Conservation (phyloP, 2,888 invertebrate species). For the Diarsia brunnea region DNA sequence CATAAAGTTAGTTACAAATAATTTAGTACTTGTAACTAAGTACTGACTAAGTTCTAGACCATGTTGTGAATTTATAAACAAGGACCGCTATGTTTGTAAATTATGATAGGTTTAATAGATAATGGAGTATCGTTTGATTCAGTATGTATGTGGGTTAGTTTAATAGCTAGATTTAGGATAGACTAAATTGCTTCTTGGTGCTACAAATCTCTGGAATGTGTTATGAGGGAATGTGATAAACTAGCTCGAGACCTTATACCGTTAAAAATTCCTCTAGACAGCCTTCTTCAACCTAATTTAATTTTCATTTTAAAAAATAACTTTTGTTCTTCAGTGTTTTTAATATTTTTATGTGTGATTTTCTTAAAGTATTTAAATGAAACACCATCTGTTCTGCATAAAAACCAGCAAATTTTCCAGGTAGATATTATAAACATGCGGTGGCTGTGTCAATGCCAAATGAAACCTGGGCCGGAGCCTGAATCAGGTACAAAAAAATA, state of each 20-base stretch:
- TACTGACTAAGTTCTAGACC: slow-evolving; percentile 11
- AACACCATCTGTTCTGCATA: background rate
- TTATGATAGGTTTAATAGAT: slow-evolving; percentile 15
- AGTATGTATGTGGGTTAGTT: slow-evolving; percentile 14
- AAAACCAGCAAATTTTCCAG: background rate
- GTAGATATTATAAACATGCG: background rate
- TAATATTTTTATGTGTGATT: background rate
- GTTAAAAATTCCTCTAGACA: background rate
- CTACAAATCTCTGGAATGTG: slow-evolving; percentile 4
- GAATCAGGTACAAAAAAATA: background rate
- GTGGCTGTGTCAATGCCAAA: background rate
- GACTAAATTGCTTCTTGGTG: slow-evolving; percentile 2
- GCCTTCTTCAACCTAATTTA: background rate
- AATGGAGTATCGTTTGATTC: slow-evolving; percentile 8
- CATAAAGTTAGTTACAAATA: slow-evolving; percentile 22
- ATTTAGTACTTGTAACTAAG: slow-evolving; percentile 28
- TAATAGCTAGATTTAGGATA: slow-evolving; percentile 2
- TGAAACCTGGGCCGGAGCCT: background rate
- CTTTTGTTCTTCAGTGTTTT: background rate
- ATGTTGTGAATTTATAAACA: slow-evolving; percentile 49
- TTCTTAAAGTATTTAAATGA: background rate
- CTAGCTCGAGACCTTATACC: background rate
- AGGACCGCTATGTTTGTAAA: slow-evolving; percentile 27
- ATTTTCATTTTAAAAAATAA: background rate
- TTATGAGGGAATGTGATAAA: background rate